Base-by-base conservation (phyloP, 2,888 invertebrate genomes). In the Pammene fasciana region DNA sequence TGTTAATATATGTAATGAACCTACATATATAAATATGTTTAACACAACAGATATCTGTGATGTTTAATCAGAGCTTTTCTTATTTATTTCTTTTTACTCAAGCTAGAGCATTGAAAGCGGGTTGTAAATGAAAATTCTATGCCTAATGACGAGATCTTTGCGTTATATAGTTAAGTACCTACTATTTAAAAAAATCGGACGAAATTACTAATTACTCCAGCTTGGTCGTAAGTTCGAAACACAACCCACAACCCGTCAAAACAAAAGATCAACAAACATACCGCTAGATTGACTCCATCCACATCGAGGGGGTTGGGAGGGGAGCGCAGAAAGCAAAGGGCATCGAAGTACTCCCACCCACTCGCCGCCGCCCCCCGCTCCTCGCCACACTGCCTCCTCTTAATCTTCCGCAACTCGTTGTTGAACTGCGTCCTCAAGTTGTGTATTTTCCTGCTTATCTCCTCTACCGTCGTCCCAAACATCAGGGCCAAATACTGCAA, bases 311-410 rank as follows among this genome's bases (percentile, higher is more conserved):
- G 82, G 73, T 90, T 88, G 72, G 84, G 80, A 68, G 82, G 79
- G 67, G 85, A 81, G 75, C 84, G 78, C 72, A 91, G 76, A 71
- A 90, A 92, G 68, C 85, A 80, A 61, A 92, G 81, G 66, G 89
- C 82, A 46, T 92, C 90, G 74, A 92, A 92, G 73, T 92, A 89
- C 77, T 91, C 91, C 92, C 92, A 92, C 62, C 85, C 82, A 72
- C 90, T 90, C 46, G 74, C 79, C 67, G 80, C 84, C 64, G 73
- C 72, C 43, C 72, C 73, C 48, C 73, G 72, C 67, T 71, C 74
- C 54, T 72, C 65, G 74, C 73, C 78, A 72, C 68, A 71, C 56
- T 85, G 84, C 72, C 84, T 82, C 74, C 83, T 79, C 75, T 89
- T 88, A 72, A 92, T 86, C 79, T 91, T 92, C 73, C 92, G 78